Evolutionary conservation across 2,797 vertebrate genomes (phyloP).

Genomic region (Paguma larvata): DNA sequence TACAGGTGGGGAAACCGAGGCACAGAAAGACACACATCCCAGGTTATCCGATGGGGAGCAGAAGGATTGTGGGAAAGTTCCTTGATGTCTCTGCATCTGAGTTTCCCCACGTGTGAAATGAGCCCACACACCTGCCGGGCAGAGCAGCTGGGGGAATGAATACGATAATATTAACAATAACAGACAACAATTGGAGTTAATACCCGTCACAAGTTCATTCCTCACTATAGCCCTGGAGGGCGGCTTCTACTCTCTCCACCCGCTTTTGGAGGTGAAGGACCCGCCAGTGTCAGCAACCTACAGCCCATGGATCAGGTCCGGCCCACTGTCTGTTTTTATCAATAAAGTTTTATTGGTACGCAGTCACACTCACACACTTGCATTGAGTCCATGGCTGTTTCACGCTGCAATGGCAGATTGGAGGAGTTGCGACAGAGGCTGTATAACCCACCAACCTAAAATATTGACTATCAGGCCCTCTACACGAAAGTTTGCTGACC

Average conservation of each 20-base stretch:
- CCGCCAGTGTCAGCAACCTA: background rate
- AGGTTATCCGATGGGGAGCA: background rate
- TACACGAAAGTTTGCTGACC: background rate
- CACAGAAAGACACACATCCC: accelerated
- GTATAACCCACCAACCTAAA: background rate
- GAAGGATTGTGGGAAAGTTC: background rate
- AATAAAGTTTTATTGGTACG: constrained; percentile 61
- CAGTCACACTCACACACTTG: accelerated
- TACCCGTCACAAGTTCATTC: background rate
- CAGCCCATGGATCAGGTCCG: background rate
- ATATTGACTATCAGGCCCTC: background rate
- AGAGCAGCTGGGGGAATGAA: background rate
- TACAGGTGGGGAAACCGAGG: background rate
- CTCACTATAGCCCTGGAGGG: background rate
- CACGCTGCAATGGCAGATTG: background rate
- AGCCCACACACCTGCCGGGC: accelerated
- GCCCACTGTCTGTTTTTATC: background rate
- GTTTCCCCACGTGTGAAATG: background rate
- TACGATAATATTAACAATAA: background rate
- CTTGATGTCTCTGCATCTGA: background rate
- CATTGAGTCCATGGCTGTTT: background rate
- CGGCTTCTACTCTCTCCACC: background rate
- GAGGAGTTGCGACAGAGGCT: background rate
- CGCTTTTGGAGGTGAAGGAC: background rate
- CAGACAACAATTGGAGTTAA: background rate